Evolutionary conservation across 2,113 vertebrate genomes (phyloP), one percentile per base, ranked within the genome.

Genomic region (Mastomys coucha): DNA sequence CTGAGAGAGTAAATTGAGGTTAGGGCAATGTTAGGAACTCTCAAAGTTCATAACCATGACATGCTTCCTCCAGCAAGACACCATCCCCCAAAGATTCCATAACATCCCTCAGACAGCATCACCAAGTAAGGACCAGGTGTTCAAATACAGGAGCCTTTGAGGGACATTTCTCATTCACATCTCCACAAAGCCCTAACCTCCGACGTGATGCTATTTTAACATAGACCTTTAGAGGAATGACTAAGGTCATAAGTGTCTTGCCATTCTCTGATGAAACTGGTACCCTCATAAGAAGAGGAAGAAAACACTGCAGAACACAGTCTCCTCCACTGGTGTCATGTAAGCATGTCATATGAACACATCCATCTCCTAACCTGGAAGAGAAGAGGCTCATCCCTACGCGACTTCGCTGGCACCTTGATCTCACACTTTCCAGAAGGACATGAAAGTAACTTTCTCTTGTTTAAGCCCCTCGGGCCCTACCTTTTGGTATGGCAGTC

Each of bases 371-470:
- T 76, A 63, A 53, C 11, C 51, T 51, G 24, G 20, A 91, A 51
- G 36, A 89, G 16, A 63, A 90, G 13, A 70, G 13, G n/a, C 33
- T 72, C 7, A 14, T n/a, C 56, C 60, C 33, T 80, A 67, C 31
- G 20, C 28, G 26, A 70, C 6, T 58, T 3, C 7, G 28, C 5
- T 26, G 63, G 36, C 26, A 17, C 42, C 22, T 80, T 89, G 70
- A 51, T 33, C 69, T 69, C 13, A 36, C 16, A 53, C 36, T 28
- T 39, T 78, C 85, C 12, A 67, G 45, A 42, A 53, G 7, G 22
- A 1, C 67, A n/a, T n/a, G 58, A 76, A 97, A 91, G 93, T 17
- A 53, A 75, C 39, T 14, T 65, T 81, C 58, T 92, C 12, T 88
- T 75, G 22, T 69, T 89, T 51, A 81, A 85, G 39, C 6, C 49